Percentiles rank a stretch among this genome's conserved stretches.
Conservation (phyloP, 2,113 vertebrate species). For the Machaerirhynchus nigripectus region DNA sequence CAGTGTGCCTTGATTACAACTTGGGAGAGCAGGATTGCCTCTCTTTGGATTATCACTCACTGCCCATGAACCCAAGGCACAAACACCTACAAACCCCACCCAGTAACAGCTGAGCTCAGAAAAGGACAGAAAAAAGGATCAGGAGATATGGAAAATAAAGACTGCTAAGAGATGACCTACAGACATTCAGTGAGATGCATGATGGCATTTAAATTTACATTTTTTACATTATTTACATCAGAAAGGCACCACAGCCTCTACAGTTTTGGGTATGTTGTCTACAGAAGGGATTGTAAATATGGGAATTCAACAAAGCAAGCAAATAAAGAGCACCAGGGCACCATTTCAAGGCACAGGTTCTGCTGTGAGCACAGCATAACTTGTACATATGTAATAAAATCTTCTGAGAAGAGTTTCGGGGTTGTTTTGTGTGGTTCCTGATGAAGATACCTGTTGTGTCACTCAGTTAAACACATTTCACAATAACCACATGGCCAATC, state of each 20-base stretch:
- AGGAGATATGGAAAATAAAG: neutral
- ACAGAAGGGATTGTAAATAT: neutral
- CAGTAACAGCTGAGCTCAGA: neutral
- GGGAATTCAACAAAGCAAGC: neutral
- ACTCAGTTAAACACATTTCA: neutral
- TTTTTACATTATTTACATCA: neutral
- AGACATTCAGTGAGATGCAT: neutral
- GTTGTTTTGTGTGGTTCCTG: neutral
- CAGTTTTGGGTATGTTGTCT: neutral
- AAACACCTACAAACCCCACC: neutral
- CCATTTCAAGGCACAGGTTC: neutral
- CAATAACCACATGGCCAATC: neutral
- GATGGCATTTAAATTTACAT: neutral
- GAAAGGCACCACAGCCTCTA: neutral
- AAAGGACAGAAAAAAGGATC: neutral
- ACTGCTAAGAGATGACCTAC: neutral
- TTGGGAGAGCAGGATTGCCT: neutral
- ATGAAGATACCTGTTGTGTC: neutral
- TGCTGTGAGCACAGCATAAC: neutral
- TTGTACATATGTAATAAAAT: neutral
- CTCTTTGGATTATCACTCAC: neutral
- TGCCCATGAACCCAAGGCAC: neutral
- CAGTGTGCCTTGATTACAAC: neutral
- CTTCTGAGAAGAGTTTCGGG: neutral
- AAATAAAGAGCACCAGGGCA: neutral